Evolutionary conservation across 2,888 invertebrate species (phyloP), one percentile per base, ranked within the genome.

Genomic region (Diadromus collaris): DNA sequence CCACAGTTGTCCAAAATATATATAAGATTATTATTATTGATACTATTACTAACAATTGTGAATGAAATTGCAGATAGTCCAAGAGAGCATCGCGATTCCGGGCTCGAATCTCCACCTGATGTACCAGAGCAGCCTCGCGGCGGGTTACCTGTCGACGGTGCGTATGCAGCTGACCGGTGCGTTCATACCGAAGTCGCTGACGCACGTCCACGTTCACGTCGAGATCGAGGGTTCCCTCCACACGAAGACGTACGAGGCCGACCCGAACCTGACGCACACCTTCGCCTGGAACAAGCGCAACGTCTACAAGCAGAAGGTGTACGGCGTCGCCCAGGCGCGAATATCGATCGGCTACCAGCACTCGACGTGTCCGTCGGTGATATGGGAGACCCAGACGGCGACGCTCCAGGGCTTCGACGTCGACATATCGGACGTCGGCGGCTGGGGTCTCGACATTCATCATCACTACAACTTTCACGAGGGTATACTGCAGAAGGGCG

Each of bases 381-480:
- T 99, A 46, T 99, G 99, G 99, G 97, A 97, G 85, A 97, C 97
- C 2, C 97, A 98, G 91, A 97, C 98, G 0, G 97, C 98, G 2
- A 97, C 96, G 46, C 92, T 99, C 85, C 97, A 97, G 91, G 99
- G 99, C 27, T 98, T 97, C 91, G 98, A 98, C 91, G 97, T 99
- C 65, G 97, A 97, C 87, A 98, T 98, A 82, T 98, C 99, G 0
- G 98, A 98, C 89, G 96, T 99, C 71, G 99, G 99, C 1, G 98
- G 98, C 61, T 99, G 99, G 99, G 98, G 99, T 67, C 92, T 99
- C 71, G 97, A 99, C 90, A 97, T 99, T 81, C 99, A 99, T 91
- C 99, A 99, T 91, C 97, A 98, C 91, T 99, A 99, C 91, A 99
- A 99, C 91, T 98, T 98, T 93, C 97, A 98, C 89, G 98, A 99